Evolutionary conservation across 2,888 invertebrate genomes (phyloP).

Genomic region (Callimorpha dominula): DNA sequence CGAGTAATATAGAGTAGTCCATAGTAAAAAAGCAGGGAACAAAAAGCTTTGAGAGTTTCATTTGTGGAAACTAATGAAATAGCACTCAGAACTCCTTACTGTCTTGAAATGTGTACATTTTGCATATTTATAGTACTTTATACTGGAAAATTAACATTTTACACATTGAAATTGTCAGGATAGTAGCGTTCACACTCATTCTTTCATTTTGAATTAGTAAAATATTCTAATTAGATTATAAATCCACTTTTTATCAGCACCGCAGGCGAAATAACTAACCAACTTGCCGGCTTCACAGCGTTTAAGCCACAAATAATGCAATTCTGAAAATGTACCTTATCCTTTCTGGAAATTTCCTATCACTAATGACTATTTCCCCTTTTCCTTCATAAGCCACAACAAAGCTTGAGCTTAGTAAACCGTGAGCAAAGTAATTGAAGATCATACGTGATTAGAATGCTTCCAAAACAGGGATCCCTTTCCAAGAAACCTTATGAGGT

Average conservation of each 20-base stretch:
- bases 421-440: conserved; percentile 69
- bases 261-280: not conserved
- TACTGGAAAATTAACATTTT: not conserved
- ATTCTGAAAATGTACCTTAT: conserved; percentile 26
- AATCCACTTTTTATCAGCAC: not conserved
- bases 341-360: conserved; percentile 22
- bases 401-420: conserved; percentile 59
- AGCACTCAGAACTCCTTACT: not conserved
- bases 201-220: not conserved
- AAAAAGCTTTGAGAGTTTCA: not conserved
- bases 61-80: not conserved
- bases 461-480: conserved; percentile 32
- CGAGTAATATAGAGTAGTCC: not conserved
- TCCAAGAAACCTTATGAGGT: conserved; percentile 27
- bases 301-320: conserved; percentile 12
- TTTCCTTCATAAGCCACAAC: conserved; percentile 54
- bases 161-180: not conserved
- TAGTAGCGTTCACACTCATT: not conserved
- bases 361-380: conserved; percentile 47
- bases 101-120: not conserved
- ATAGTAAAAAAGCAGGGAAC: not conserved
- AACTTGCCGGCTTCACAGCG: not conserved
- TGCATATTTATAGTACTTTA: not conserved
- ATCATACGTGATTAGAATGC: conserved; percentile 65
- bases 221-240: not conserved